A percentile compares a stretch with the other conserved stretches of the same genome.
Conservation (phyloP, 1,140 invertebrate genomes). For the Bilobella aurantiaca region DNA sequence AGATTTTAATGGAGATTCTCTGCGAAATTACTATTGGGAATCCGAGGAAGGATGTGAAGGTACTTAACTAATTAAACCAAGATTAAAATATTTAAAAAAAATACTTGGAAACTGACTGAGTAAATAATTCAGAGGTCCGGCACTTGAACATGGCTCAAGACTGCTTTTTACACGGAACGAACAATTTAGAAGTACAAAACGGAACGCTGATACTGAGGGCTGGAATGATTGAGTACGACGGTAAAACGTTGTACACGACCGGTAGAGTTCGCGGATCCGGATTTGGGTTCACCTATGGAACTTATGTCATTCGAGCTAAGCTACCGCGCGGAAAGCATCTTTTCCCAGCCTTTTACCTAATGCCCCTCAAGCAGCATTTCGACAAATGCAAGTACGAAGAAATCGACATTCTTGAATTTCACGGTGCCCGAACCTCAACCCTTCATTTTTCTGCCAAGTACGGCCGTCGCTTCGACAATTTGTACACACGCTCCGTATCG, state of each 20-base stretch:
- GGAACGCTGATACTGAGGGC: slow-evolving; percentile 13
- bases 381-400: slow-evolving; percentile 26
- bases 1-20: slow-evolving; percentile 15
- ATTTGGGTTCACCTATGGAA: slow-evolving; percentile 22
- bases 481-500: background rate
- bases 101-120: background rate
- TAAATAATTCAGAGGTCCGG: slow-evolving; percentile 8
- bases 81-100: background rate
- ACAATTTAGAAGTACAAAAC: slow-evolving; percentile 17
- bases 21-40: slow-evolving; percentile 12
- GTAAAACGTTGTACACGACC: slow-evolving; percentile 25
- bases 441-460: slow-evolving; percentile 9
- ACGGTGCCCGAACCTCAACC: slow-evolving; percentile 11
- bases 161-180: slow-evolving; percentile 10
- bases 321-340: slow-evolving; percentile 23
- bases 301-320: slow-evolving; percentile 23
- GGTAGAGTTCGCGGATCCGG: slow-evolving; percentile 20
- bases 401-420: slow-evolving; percentile 29
- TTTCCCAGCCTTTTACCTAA: slow-evolving; percentile 30
- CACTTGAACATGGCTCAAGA: slow-evolving; percentile 16
- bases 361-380: slow-evolving; percentile 7
- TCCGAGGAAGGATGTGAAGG: slow-evolving; percentile 17
- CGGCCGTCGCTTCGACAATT: slow-evolving; percentile 10
- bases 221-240: background rate
- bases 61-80: background rate